A percentile compares a stretch with the other conserved stretches of the same genome.
Evolutionary conservation across 2,113 vertebrate species (phyloP).

Genomic region (Anser brachyrhynchus): DNA sequence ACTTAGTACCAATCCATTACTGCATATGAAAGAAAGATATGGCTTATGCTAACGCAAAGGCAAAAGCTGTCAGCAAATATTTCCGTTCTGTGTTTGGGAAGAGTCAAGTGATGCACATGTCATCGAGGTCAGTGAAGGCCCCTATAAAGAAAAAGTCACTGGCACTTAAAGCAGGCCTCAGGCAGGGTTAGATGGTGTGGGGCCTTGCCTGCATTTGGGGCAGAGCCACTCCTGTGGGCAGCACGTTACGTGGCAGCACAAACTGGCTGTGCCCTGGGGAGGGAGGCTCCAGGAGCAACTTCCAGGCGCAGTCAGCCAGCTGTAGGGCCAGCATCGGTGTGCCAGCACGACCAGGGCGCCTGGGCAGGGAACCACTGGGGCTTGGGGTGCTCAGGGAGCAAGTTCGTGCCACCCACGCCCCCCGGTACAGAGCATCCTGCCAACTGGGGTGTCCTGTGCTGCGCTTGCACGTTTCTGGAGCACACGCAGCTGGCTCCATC

Average conservation of each 20-base stretch:
- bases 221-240: not conserved
- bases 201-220: accelerated
- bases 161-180: not conserved
- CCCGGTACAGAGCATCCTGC: not conserved
- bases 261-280: not conserved
- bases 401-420: not conserved
- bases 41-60: not conserved
- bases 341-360: not conserved
- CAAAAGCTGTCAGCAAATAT: not conserved
- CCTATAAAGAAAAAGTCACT: not conserved
- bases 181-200: not conserved
- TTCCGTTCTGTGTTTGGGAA: not conserved
- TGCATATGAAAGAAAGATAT: not conserved
- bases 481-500: not conserved
- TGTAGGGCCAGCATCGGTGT: not conserved
- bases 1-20: not conserved
- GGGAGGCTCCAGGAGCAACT: not conserved
- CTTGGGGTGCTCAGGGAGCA: not conserved
- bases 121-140: not conserved
- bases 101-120: not conserved
- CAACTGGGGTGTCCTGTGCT: accelerated
- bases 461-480: not conserved
- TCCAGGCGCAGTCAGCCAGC: too few species aligned
- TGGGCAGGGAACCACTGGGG: not conserved
- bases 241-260: accelerated